phyloP scores from a whole-genome alignment of 1,140 invertebrate species.

The Eumaeus atala region DNA sequence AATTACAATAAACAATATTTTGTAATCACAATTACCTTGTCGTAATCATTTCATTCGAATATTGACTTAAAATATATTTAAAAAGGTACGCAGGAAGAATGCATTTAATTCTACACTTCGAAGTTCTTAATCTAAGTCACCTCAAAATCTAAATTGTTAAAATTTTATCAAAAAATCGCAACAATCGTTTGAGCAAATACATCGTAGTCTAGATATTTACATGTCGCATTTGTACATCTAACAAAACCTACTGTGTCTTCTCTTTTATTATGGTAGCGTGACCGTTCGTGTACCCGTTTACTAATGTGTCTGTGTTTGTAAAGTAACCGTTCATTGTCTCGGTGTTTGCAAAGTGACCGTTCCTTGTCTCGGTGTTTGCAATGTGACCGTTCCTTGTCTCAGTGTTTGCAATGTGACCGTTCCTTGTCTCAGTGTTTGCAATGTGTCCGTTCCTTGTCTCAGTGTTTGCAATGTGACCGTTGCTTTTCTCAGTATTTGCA shows the following conservation, averaged over 20 bases:
- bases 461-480: no score
- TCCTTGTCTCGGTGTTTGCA: slow-evolving; percentile 14
- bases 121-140: background rate
- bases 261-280: slow-evolving; percentile 34
- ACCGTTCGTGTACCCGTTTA: slow-evolving; percentile 37
- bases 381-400: no score
- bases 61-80: no score
- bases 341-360: slow-evolving; percentile 25
- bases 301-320: background rate
- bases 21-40: no score
- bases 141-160: slow-evolving; percentile 9
- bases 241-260: slow-evolving; percentile 47
- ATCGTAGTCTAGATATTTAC: slow-evolving; percentile 13
- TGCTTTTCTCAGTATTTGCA: background rate
- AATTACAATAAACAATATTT: no score
- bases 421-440: no score
- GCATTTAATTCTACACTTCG: no score
- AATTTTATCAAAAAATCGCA: slow-evolving; percentile 12
- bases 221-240: slow-evolving; percentile 14
- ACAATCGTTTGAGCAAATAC: slow-evolving; percentile 8
- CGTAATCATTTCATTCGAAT: no score
- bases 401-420: no score
- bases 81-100: no score
- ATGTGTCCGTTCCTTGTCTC: no score
- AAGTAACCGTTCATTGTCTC: slow-evolving; percentile 25